Conservation (phyloP, 2,113 vertebrate genomes). For the Thamnaconus septentrionalis region DNA sequence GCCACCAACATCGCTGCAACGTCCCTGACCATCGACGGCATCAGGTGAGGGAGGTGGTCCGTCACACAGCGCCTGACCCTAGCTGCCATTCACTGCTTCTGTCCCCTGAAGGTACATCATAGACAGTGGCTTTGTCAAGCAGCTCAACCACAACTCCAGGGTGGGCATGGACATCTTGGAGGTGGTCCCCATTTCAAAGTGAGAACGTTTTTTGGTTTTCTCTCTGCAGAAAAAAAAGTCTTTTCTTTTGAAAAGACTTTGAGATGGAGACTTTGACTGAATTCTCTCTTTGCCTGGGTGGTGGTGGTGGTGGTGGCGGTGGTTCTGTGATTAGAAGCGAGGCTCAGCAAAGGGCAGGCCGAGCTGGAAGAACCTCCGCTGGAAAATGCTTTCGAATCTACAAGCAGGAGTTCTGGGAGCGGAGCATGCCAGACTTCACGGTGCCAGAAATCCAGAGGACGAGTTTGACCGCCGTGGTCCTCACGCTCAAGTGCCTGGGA, state of each 20-base stretch:
- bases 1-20: slow-evolving; percentile 97
- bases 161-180: slow-evolving; percentile 93
- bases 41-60: slow-evolving; percentile 79
- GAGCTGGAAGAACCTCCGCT: slow-evolving; percentile 87
- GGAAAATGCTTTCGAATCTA: slow-evolving; percentile 92
- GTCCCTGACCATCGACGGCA: slow-evolving; percentile 92
- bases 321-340: slow-evolving; percentile 82
- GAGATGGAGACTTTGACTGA: not conserved
- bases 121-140: slow-evolving; percentile 97
- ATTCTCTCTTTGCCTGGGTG: no score
- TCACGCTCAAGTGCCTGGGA: slow-evolving; percentile 93
- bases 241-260: not conserved
- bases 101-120: slow-evolving; percentile 84
- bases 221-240: not conserved
- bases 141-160: slow-evolving; percentile 92
- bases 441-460: slow-evolving; percentile 93
- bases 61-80: no score
- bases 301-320: not conserved
- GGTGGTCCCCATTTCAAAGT: slow-evolving; percentile 98
- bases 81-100: not conserved
- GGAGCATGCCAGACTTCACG: slow-evolving; percentile 92
- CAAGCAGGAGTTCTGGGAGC: slow-evolving; percentile 90
- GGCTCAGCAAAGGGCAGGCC: slow-evolving; percentile 88
- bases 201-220: slow-evolving; percentile 48
- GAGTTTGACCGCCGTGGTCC: slow-evolving; percentile 89